Conservation (phyloP, 2,888 invertebrate genomes). For the Drosophila neoperkinsi region DNA sequence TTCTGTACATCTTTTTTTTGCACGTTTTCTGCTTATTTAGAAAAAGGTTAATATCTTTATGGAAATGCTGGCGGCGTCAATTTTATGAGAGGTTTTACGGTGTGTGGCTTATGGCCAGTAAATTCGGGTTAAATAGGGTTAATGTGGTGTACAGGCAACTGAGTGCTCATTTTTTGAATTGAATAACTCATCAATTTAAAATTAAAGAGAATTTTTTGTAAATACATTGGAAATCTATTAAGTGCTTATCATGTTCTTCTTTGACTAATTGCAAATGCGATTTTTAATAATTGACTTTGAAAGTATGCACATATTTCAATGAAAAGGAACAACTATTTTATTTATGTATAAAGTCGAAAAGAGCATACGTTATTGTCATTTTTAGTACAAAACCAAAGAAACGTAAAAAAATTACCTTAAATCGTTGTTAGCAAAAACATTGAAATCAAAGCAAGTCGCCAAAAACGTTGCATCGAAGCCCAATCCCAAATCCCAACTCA, state of each 20-base stretch:
- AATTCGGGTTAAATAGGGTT: conserved; percentile 69
- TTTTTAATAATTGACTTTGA: background rate
- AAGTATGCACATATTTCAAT: background rate
- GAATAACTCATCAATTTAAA: background rate
- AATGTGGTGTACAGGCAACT: conserved; percentile 46
- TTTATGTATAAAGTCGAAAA: background rate
- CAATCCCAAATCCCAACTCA: conserved; percentile 2
- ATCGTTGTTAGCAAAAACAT: conserved; percentile 4
- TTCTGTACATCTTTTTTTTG: background rate
- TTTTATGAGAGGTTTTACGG: conserved; percentile 46
- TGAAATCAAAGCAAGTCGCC: conserved; percentile 29
- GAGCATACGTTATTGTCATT: background rate
- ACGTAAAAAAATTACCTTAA: conserved; percentile 6
- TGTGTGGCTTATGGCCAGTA: conserved; percentile 47
- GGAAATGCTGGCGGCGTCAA: conserved; percentile 37
- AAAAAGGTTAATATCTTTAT: conserved; percentile 70
- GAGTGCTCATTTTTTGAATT: background rate
- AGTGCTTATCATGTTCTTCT: too few relatives aligned
- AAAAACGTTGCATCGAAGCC: background rate
- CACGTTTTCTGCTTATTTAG: conserved; percentile 31
- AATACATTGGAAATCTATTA: background rate
- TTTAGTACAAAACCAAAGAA: background rate
- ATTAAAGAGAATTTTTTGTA: background rate
- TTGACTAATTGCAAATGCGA: background rate
- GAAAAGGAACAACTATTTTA: background rate